Evolutionary conservation across 2,113 vertebrate genomes (phyloP), one percentile per base, ranked within the genome.

Genomic region (Burhinus oedicnemus): DNA sequence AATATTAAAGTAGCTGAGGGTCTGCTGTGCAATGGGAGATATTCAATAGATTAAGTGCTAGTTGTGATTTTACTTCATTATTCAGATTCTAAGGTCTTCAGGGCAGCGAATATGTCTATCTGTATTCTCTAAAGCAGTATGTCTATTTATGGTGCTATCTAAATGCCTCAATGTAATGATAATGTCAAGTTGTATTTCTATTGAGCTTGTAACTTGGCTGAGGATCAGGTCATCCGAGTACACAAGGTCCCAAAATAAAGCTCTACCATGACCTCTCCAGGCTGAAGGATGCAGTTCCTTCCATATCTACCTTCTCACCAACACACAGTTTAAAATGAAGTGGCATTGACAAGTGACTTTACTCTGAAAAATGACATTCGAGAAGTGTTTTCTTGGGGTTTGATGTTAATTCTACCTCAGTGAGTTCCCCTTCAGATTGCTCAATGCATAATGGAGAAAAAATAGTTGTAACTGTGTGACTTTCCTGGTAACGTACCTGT

Each of bases 181-280:
- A 91, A 79, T 40, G 36, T 89, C 87, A 85, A 91, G 66, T 30
- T 82, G 45, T 54, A 77, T 83, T 95, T 85, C 58, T 69, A 32
- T 26, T 72, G 70, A 93, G 40, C 29, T 89, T 87, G 52, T 54
- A 71, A 57, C 21, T 42, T 87, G 54, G 58, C 36, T 80, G 62
- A 94, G 71, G 70, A 70, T 84, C 20, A 79, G 54, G 49, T 61
- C 77, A 88, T 12, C 12, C 0, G 2, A 71, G 29, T 21, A 42
- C 27, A 54, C 19, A n/a, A 52, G 27, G 91, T 70, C 70, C 81
- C 87, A 96, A 91, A 92, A 94, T 52, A 21, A 70, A 95, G 83
- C 83, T 96, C 96, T 85, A 77, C 40, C 89, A 94, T 94, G 91
- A 95, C 95, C 91, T 87, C 91, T 95, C 94, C 87, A 97, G 93